These are phyloP conservation scores for Pygoscelis adeliae DNA, from an alignment of 2,113 vertebrate species.

Conservation along the genomic window DNA sequence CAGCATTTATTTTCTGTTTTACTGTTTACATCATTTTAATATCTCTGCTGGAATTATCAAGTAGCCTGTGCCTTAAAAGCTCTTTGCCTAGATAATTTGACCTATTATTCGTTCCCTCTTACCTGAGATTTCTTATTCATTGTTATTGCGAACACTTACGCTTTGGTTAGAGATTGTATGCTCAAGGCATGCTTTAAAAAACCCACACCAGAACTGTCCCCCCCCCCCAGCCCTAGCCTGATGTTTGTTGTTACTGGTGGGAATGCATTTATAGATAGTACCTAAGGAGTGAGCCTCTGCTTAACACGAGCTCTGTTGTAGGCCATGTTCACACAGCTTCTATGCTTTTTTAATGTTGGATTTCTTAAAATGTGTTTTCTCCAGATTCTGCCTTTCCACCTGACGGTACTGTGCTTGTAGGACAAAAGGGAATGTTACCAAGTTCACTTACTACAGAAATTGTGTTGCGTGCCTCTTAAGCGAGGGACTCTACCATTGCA, in stretches of 20 bases:
- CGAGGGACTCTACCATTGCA: neutral
- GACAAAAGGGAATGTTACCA: neutral
- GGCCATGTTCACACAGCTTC: neutral
- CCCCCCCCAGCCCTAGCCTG: neutral
- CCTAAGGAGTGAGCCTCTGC: neutral
- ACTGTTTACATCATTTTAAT: neutral
- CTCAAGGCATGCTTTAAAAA: neutral
- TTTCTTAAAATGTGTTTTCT: neutral
- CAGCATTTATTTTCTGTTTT: neutral
- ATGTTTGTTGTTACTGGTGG: neutral
- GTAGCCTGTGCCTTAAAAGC: neutral
- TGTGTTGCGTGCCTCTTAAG: neutral
- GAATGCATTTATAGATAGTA: neutral
- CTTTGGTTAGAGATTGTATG: neutral
- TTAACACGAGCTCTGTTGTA: neutral
- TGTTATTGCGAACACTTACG: neutral
- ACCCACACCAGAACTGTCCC: fast-evolving
- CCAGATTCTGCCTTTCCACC: neutral
- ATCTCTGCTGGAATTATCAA: neutral
- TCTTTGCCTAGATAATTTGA: neutral
- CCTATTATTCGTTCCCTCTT: neutral
- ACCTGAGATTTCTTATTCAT: neutral
- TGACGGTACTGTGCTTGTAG: neutral
- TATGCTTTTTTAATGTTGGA: neutral
- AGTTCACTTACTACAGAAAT: neutral